These are phyloP conservation scores for Syngnathoides biaculeatus DNA, from an alignment of 2,113 vertebrate genomes.

Conservation along the genomic window DNA sequence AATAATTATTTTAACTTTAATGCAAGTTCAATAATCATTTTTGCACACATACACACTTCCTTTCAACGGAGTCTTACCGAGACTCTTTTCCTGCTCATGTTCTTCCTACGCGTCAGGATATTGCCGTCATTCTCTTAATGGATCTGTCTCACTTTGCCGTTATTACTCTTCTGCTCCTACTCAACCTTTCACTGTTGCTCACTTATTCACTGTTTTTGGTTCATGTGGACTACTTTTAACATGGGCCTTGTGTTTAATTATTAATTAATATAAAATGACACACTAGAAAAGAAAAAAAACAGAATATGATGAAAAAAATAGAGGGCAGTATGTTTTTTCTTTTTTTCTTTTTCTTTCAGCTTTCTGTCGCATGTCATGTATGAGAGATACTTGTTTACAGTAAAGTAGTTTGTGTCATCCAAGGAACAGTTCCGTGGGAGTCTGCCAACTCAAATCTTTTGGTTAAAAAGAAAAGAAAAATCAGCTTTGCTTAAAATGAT, in stretches of 20 bases:
- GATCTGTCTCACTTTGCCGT: slow-evolving; percentile 23
- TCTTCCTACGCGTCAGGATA: slow-evolving; percentile 31
- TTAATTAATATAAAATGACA: background rate
- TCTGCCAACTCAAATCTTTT: background rate
- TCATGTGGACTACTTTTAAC: background rate
- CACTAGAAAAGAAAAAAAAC: background rate
- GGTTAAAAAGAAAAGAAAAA: background rate
- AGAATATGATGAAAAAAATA: background rate
- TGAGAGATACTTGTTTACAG: slow-evolving; percentile 20
- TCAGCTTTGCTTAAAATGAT: background rate
- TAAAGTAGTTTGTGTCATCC: slow-evolving; percentile 15
- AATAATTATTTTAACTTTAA: background rate
- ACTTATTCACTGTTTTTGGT: background rate
- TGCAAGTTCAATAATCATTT: slow-evolving; percentile 10
- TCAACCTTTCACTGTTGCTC: slow-evolving; percentile 18
- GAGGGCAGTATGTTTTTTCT: background rate
- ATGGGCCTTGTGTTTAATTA: background rate
- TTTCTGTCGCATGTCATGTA: background rate
- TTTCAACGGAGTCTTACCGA: background rate
- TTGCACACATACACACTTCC: slow-evolving; percentile 14
- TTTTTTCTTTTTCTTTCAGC: slow-evolving; percentile 8
- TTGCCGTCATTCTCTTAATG: slow-evolving; percentile 38
- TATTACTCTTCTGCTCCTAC: slow-evolving; percentile 17
- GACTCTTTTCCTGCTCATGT: background rate
- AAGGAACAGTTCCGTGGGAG: slow-evolving; percentile 1